phyloP scores from a whole-genome alignment of 2,888 invertebrate species.

The Thymelicus acteon region DNA sequence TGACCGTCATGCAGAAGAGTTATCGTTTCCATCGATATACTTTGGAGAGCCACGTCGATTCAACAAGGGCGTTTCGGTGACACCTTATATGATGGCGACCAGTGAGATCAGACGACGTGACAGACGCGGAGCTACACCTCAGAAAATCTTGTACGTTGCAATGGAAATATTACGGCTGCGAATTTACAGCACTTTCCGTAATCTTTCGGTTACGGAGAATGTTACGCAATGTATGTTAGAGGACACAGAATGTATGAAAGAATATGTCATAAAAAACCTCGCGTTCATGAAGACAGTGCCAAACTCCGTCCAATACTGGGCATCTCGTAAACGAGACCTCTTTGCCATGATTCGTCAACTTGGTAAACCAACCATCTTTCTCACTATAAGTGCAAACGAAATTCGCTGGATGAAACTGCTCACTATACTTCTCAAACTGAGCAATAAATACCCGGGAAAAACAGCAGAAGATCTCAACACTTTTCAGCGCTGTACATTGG shows the following conservation, averaged over 20 bases:
- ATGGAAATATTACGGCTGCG: constrained; percentile 59
- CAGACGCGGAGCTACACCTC: constrained; percentile 57
- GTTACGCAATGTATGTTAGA: constrained; percentile 53
- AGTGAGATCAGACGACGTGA: constrained; percentile 61
- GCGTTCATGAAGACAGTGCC: constrained; percentile 58
- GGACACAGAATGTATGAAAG: constrained; percentile 52
- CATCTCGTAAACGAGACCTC: constrained; percentile 52
- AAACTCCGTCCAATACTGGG: constrained; percentile 63
- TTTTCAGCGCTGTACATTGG: constrained; percentile 45
- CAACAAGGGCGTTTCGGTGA: constrained; percentile 49
- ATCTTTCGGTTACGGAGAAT: constrained; percentile 46
- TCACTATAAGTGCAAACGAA: constrained; percentile 64
- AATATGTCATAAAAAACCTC: constrained; percentile 50
- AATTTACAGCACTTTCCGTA: constrained; percentile 48
- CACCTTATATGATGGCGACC: constrained; percentile 58
- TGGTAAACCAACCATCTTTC: constrained; percentile 55
- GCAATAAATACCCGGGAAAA: constrained; percentile 47
- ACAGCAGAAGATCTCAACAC: constrained; percentile 45
- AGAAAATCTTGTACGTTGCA: constrained; percentile 61
- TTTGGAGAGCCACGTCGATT: constrained; percentile 54
- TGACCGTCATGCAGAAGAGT: constrained; percentile 62
- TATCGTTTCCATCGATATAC: constrained; percentile 66
- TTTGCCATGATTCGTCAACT: constrained; percentile 55
- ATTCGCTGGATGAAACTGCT: constrained; percentile 56
- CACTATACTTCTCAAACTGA: constrained; percentile 54